A percentile compares a stretch with the other conserved stretches of the same genome.
Evolutionary conservation across 2,797 vertebrate genomes (phyloP).

Genomic region (Galagoides demidoff): DNA sequence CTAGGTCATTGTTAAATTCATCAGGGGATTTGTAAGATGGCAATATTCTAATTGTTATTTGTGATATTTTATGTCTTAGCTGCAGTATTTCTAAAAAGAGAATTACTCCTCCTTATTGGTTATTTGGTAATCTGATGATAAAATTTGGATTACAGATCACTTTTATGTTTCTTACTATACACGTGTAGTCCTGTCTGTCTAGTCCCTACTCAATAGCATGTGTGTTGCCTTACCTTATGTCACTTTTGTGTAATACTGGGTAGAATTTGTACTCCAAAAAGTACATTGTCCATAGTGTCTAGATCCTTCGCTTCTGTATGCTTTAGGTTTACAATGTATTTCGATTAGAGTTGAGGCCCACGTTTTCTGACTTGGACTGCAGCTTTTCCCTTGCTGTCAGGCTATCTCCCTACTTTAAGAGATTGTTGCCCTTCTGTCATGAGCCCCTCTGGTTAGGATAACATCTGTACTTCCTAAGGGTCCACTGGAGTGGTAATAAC

Average conservation of each 20-base stretch:
- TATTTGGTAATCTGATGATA: background rate
- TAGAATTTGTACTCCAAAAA: background rate
- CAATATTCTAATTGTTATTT: background rate
- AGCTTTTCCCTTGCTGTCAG: background rate
- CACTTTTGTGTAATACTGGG: background rate
- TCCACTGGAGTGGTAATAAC: background rate
- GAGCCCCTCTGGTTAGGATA: background rate
- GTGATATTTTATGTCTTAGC: background rate
- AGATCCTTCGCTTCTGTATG: background rate
- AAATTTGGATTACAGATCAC: background rate
- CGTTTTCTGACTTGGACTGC: background rate
- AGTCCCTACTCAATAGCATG: background rate
- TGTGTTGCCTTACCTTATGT: background rate
- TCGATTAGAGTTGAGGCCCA: background rate
- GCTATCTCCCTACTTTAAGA: background rate
- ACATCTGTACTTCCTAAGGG: background rate
- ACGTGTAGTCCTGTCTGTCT: background rate
- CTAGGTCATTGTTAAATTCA: background rate
- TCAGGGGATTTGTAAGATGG: background rate
- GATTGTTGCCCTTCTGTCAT: background rate
- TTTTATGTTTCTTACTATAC: background rate
- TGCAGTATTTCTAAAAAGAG: background rate
- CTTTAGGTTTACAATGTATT: background rate
- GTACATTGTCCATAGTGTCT: accelerated
- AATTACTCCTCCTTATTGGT: background rate